Evolutionary conservation across 2,797 vertebrate species (phyloP).

Genomic region (Iguana delicatissima): DNA sequence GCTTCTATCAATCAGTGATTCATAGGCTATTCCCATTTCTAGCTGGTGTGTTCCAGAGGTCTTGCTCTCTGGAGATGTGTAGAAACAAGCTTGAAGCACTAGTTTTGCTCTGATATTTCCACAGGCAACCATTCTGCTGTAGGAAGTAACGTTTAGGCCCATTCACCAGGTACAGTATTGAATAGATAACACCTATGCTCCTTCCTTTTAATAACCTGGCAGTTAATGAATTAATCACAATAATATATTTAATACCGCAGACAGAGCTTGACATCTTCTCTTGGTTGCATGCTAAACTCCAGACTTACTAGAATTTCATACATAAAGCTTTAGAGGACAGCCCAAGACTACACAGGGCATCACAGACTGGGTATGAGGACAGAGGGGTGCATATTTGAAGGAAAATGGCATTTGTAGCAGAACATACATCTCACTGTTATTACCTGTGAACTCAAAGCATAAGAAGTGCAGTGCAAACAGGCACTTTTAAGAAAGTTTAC

Average conservation of each 20-base stretch:
- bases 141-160: background rate
- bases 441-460: background rate
- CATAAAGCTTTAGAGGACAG: too few relatives aligned
- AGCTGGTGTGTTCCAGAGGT: background rate
- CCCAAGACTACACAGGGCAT: background rate
- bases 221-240: background rate
- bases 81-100: background rate
- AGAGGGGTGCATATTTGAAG: background rate
- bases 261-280: background rate
- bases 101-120: background rate
- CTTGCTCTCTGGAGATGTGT: background rate
- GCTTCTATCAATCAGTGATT: background rate
- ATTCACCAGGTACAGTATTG: background rate
- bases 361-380: background rate
- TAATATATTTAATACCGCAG: background rate
- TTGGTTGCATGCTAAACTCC: background rate
- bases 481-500: background rate
- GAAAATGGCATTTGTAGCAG: background rate
- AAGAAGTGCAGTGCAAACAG: background rate
- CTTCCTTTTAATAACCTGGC: too few relatives aligned
- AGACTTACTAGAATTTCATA: background rate
- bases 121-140: background rate
- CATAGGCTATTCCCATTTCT: background rate
- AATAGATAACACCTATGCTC: background rate
- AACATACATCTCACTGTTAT: background rate